phyloP scores from a whole-genome alignment of 2,888 invertebrate species.

The Dichetophora obliterata region DNA sequence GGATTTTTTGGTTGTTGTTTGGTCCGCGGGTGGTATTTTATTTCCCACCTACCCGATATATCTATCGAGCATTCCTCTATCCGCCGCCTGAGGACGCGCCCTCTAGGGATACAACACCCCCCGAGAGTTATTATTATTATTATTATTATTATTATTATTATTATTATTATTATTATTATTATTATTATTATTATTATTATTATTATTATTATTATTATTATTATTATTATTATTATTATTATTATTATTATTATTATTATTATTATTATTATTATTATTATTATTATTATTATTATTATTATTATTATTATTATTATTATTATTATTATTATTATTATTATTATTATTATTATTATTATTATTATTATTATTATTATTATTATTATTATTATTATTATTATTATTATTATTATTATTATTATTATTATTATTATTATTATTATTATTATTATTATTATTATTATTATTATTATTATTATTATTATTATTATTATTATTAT shows the following conservation, averaged over 20 bases:
- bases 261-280: constrained; percentile 4
- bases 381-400: too few relatives aligned
- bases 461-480: constrained; percentile 1
- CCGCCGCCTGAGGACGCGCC: not conserved
- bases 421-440: too few relatives aligned
- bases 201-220: constrained; percentile 4
- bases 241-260: constrained; percentile 4
- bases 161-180: too few relatives aligned
- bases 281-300: constrained; percentile 4
- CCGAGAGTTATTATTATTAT: not conserved
- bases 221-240: constrained; percentile 4
- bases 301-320: constrained; percentile 4
- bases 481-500: constrained; percentile 4
- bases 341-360: constrained; percentile 4
- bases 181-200: constrained; percentile 3
- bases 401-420: too few relatives aligned
- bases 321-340: constrained; percentile 4
- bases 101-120: not conserved
- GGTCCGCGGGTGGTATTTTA: not conserved
- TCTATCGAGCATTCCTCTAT: constrained; percentile 1
- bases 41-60: constrained; percentile 1
- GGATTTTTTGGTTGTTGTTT: not conserved
- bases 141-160: not conserved
- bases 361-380: not conserved
- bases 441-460: too few relatives aligned